Evolutionary conservation across 2,888 invertebrate genomes (phyloP).

Genomic region (Ichneumoninae sp.): DNA sequence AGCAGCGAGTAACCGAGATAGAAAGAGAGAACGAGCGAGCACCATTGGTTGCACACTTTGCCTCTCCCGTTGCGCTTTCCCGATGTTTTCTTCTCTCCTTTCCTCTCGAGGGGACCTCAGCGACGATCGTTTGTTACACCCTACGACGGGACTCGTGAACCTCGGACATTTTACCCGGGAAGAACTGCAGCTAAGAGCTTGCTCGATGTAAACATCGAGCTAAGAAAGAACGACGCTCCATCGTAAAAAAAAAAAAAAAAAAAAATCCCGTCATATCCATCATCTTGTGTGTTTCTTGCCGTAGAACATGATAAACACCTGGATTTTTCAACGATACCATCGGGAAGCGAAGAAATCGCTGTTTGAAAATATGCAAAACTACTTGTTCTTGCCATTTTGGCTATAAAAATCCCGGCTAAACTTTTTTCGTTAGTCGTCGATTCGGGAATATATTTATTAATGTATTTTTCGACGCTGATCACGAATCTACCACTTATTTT

Average conservation of each 20-base stretch:
- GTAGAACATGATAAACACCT: too few species aligned
- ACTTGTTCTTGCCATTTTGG: not conserved
- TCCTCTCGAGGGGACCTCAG: constrained; percentile 1
- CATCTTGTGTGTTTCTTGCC: too few species aligned
- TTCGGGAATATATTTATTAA: too few species aligned
- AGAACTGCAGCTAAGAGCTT: constrained; percentile 11
- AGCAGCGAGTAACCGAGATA: not conserved
- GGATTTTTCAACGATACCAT: too few species aligned
- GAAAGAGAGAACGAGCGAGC: constrained; percentile 31
- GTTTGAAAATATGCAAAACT: too few species aligned
- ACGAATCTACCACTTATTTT: too few species aligned
- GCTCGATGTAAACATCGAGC: constrained; percentile 2
- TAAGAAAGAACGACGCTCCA: not conserved
- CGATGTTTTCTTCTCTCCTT: constrained; percentile 30
- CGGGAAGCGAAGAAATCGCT: too few species aligned
- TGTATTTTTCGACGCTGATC: too few species aligned
- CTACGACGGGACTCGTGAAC: constrained; percentile 7
- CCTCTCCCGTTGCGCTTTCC: constrained; percentile 38
- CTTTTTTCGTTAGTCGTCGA: too few species aligned
- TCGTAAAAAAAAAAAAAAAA: not conserved
- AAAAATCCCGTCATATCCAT: not conserved
- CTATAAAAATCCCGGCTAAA: too few species aligned
- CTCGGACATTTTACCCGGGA: constrained; percentile 27
- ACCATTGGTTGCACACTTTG: constrained; percentile 47
- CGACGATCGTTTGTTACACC: constrained; percentile 20